These are phyloP conservation scores for Calliopum simillimum DNA, from an alignment of 2,888 invertebrate genomes.

Conservation along the genomic window DNA sequence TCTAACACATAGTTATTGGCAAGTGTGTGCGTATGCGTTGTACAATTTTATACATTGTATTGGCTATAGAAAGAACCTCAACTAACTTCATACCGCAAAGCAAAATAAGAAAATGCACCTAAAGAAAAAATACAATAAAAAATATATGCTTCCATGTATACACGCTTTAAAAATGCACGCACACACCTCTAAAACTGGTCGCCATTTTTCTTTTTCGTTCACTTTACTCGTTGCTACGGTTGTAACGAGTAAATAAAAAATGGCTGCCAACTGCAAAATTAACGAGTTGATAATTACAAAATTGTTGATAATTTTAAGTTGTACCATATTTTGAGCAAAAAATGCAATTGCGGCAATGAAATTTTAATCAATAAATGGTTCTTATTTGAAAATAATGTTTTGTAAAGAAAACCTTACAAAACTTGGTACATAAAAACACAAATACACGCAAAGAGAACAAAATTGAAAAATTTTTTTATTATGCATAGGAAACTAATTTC, in stretches of 20 bases:
- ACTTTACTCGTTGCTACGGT: not conserved
- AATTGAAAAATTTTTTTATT: too few species aligned
- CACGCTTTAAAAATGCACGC: not conserved
- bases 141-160: too few species aligned
- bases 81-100: not conserved
- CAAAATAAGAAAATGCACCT: too few species aligned
- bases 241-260: constrained; percentile 36
- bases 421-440: too few species aligned
- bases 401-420: too few species aligned
- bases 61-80: not conserved
- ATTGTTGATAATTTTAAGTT: not conserved
- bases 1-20: constrained; percentile 35
- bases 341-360: too few species aligned
- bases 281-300: constrained; percentile 3
- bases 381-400: too few species aligned
- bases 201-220: constrained; percentile 37
- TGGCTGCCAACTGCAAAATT: constrained; percentile 39
- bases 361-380: too few species aligned
- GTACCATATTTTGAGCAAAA: too few species aligned
- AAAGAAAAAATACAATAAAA: too few species aligned
- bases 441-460: too few species aligned
- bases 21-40: constrained; percentile 17
- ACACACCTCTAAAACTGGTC: constrained; percentile 1
- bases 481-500: too few species aligned
- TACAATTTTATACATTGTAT: constrained; percentile 9